A percentile compares a stretch with the other conserved stretches of the same genome.
Conservation (phyloP, 1,140 invertebrate species). For the Diorhabda sublineata region DNA sequence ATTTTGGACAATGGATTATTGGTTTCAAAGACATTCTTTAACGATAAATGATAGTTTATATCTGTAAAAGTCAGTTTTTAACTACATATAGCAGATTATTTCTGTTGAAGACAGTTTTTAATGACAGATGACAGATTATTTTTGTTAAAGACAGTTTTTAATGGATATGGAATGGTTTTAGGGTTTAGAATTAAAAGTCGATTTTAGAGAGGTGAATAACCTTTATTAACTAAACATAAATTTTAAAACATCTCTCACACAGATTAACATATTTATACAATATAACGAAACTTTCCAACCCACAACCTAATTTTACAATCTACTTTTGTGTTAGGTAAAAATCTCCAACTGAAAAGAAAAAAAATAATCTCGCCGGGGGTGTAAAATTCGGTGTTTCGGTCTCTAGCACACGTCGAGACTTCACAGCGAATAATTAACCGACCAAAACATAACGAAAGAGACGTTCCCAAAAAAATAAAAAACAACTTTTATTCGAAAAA, state of each 20-base stretch:
- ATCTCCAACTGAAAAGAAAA: constrained; percentile 7
- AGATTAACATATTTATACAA: constrained; percentile 37
- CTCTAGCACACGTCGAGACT: constrained; percentile 32
- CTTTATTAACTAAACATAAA: constrained; percentile 43
- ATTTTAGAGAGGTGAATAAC: constrained; percentile 41
- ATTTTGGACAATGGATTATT: too few species aligned
- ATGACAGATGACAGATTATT: too few species aligned
- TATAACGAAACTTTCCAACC: constrained; percentile 40
- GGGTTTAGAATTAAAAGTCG: constrained; percentile 19
- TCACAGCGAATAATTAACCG: constrained; percentile 30
- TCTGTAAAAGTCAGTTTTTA: too few species aligned
- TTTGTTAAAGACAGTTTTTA: too few species aligned
- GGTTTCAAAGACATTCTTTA: too few species aligned
- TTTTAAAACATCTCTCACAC: constrained; percentile 41
- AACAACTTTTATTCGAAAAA: too few species aligned
- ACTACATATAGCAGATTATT: too few species aligned
- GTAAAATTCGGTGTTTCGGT: constrained; percentile 32
- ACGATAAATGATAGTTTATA: too few species aligned
- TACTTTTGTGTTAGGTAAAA: constrained; percentile 30
- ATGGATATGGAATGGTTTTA: background rate
- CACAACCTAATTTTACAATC: constrained; percentile 29
- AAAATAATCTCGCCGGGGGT: constrained; percentile 7
- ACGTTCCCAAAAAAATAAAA: too few species aligned
- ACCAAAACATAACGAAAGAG: background rate
- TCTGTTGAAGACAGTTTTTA: too few species aligned